These are phyloP conservation scores for Gnathonemus longibarbis DNA, from an alignment of 2,113 vertebrate species.

Conservation along the genomic window DNA sequence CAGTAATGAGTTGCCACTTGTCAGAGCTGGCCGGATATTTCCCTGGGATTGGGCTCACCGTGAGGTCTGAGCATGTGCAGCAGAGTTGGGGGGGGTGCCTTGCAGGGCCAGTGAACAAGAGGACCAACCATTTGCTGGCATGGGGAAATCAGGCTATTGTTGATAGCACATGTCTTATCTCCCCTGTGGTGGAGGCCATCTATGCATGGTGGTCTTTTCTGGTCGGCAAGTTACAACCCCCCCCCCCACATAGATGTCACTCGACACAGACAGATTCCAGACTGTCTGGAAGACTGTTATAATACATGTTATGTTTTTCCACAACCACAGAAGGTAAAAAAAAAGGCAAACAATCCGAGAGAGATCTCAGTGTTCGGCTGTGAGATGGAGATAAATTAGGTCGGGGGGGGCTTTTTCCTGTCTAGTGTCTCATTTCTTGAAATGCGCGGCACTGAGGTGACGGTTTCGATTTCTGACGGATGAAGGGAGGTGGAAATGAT, in stretches of 20 bases:
- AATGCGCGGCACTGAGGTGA: not conserved
- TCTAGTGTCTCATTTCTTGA: not conserved
- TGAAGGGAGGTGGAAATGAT: not conserved
- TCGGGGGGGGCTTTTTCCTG: not conserved
- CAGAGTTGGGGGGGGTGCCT: not conserved
- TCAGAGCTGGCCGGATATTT: constrained; percentile 35
- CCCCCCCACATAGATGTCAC: not conserved
- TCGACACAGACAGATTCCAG: not conserved
- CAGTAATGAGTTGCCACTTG: constrained; percentile 52
- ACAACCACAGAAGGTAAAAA: not conserved
- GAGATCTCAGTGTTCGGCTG: not conserved
- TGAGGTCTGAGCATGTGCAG: not conserved
- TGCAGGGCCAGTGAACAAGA: not conserved
- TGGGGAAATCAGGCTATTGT: not conserved
- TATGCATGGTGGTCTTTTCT: not conserved
- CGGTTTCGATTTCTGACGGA: not conserved
- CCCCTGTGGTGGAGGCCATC: no score
- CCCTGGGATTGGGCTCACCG: not conserved
- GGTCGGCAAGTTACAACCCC: not conserved
- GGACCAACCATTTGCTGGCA: not conserved
- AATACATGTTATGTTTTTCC: not conserved
- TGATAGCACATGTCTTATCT: not conserved
- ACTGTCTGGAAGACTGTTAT: not conserved
- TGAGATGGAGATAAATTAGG: not conserved
- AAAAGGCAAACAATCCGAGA: not conserved